Percentiles rank a stretch among this genome's conserved stretches.
phyloP scores from a whole-genome alignment of 2,888 invertebrate genomes.

The Branchipolynoe longqiensis region DNA sequence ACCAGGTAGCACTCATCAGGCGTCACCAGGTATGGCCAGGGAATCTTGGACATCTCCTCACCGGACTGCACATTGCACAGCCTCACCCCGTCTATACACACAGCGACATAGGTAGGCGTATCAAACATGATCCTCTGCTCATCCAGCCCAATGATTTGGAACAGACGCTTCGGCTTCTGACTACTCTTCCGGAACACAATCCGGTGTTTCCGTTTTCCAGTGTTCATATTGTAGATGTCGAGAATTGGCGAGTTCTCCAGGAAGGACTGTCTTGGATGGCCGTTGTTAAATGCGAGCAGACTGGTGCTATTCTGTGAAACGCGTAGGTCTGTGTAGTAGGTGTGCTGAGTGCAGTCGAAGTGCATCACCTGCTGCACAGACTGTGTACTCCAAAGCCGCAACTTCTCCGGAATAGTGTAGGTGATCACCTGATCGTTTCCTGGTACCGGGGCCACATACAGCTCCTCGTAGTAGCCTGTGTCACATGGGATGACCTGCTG shows the following conservation, averaged over 20 bases:
- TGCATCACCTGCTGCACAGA: background rate
- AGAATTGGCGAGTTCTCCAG: constrained; percentile 14
- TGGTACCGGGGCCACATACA: constrained; percentile 27
- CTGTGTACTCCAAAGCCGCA: background rate
- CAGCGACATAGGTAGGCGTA: constrained; percentile 21
- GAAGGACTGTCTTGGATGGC: constrained; percentile 40
- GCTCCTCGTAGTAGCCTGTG: constrained; percentile 32
- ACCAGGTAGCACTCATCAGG: constrained; percentile 38
- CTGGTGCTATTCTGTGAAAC: constrained; percentile 12
- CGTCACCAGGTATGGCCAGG: constrained; percentile 29
- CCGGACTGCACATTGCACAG: constrained; percentile 11
- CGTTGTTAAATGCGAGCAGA: constrained; percentile 34
- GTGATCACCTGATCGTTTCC: constrained; percentile 13
- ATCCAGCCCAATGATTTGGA: background rate
- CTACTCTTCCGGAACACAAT: constrained; percentile 15
- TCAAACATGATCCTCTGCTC: constrained; percentile 25
- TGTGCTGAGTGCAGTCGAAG: constrained; percentile 39
- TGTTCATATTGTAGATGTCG: constrained; percentile 30
- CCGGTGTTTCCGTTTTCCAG: constrained; percentile 8
- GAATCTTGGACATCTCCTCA: background rate
- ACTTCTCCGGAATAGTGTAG: constrained; percentile 35
- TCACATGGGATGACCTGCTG: constrained; percentile 42
- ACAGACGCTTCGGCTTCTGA: constrained; percentile 14
- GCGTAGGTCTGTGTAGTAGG: constrained; percentile 21
- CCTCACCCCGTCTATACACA: constrained; percentile 28